Evolutionary conservation across 1,140 invertebrate genomes (phyloP), one percentile per base, ranked within the genome.

Genomic region (Rhagoletis pomonella): DNA sequence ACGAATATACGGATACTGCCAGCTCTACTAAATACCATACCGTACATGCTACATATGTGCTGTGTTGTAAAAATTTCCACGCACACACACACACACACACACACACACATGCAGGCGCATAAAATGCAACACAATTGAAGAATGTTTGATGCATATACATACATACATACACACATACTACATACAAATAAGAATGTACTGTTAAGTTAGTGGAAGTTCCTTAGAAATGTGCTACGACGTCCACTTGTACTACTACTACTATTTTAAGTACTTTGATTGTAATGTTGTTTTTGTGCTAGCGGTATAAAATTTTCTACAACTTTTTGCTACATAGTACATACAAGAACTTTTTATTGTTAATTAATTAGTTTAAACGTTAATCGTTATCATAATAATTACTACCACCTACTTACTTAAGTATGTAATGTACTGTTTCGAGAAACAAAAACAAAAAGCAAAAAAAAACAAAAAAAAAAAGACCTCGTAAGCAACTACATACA

Each of bases 251-350:
- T 73, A 55, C 73, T 81, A 81, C 69, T 58, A 81, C 42, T 73
- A 12, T 77, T 81, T 47, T 81, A 81, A 50, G 47, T 55, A 50
- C 42, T 47, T 50, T 55, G 5, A 81, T 81, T 81, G 5, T 81
- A 81, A 81, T 55, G 73, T 81, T 81, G 73, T 81, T 81, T 47
- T 81, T 81, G 73, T 81, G 73, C 73, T 81, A 81, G 73, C 73
- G 73, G 73, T 47, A 81, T 81, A 81, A 55, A 81, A 44, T 81
- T 81, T 81, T 81, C 73, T 81, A 55, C 47, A 50, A 81, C n/a
- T 77, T 81, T 81, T 55, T 81, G 55, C 73, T 81, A 50, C 47
- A 81, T 81, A 81, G 29, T 81, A 50, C 73, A 81, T 81, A 55
- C 47, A 81, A 19, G 17, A 55, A 50, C 6, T 67, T 19, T 55